These are phyloP conservation scores for Dreissena rostriformis DNA, from an alignment of 1,140 invertebrate species.

Conservation along the genomic window DNA sequence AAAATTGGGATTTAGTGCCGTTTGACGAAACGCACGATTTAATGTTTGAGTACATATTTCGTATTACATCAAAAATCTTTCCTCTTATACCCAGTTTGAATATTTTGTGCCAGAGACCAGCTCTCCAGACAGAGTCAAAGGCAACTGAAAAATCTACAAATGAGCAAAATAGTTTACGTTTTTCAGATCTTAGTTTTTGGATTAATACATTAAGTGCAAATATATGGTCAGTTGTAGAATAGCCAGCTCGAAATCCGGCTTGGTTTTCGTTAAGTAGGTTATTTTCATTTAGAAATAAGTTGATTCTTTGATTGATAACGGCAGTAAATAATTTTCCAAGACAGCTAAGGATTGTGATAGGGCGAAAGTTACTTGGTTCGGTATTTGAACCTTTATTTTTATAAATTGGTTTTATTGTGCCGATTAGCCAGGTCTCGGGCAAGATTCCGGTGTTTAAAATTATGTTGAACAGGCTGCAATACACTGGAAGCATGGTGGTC, in stretches of 20 bases:
- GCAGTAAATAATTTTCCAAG: conserved; percentile 30
- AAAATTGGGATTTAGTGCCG: background rate
- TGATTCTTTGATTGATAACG: conserved; percentile 6
- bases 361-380: conserved; percentile 14
- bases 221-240: conserved; percentile 5
- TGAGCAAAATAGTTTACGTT: too few species aligned
- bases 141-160: too few species aligned
- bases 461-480: conserved; percentile 17
- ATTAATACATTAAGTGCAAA: background rate
- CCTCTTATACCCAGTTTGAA: too few species aligned
- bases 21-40: conserved; percentile 21
- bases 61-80: conserved; percentile 4
- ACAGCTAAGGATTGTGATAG: conserved; percentile 22
- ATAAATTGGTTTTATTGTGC: conserved; percentile 47
- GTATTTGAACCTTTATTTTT: conserved; percentile 41
- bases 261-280: conserved; percentile 15
- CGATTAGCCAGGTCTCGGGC: conserved; percentile 32
- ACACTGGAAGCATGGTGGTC: background rate
- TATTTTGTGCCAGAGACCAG: too few species aligned
- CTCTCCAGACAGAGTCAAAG: too few species aligned
- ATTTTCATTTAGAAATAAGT: conserved; percentile 10
- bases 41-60: conserved; percentile 13
- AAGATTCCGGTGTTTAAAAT: conserved; percentile 43
- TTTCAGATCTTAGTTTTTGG: too few species aligned
- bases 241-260: conserved; percentile 24